Conservation (phyloP, 2,888 invertebrate genomes). For the Agapostemon virescens region DNA sequence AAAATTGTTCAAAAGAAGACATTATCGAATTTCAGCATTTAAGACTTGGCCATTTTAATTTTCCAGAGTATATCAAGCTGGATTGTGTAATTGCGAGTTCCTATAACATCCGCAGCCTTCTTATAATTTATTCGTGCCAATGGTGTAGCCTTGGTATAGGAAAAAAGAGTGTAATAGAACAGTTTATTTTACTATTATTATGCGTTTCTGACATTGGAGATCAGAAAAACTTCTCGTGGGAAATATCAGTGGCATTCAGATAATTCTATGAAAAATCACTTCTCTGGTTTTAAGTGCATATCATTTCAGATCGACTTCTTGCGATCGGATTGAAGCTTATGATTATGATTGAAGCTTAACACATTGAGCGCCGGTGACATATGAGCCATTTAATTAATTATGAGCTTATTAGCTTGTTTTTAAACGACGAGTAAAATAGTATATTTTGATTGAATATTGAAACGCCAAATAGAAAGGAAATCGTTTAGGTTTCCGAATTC, state of each 20-base stretch:
- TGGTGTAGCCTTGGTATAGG: not conserved
- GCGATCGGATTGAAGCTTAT: not conserved
- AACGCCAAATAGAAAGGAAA: too few species aligned
- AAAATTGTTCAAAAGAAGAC: not conserved
- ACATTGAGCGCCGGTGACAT: too few species aligned
- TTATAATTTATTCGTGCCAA: not conserved
- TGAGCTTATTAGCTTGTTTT: too few species aligned
- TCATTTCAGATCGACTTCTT: slow-evolving; percentile 3
- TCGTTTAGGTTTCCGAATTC: too few species aligned
- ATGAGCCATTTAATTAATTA: too few species aligned
- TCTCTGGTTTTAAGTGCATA: not conserved
- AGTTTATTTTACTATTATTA: slow-evolving; percentile 8
- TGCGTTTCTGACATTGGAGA: slow-evolving; percentile 22
- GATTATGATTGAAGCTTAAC: too few species aligned
- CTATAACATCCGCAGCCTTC: not conserved
- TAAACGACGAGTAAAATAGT: too few species aligned
- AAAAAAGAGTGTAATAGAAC: slow-evolving; percentile 20
- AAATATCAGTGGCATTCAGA: slow-evolving; percentile 2
- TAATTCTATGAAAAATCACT: slow-evolving; percentile 10
- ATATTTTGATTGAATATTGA: too few species aligned
- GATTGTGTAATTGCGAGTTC: not conserved
- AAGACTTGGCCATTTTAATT: not conserved
- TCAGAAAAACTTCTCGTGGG: slow-evolving; percentile 31
- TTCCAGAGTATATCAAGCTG: not conserved
- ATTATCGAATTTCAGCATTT: not conserved